phyloP scores from a whole-genome alignment of 2,113 vertebrate species.

The Salvator merianae region DNA sequence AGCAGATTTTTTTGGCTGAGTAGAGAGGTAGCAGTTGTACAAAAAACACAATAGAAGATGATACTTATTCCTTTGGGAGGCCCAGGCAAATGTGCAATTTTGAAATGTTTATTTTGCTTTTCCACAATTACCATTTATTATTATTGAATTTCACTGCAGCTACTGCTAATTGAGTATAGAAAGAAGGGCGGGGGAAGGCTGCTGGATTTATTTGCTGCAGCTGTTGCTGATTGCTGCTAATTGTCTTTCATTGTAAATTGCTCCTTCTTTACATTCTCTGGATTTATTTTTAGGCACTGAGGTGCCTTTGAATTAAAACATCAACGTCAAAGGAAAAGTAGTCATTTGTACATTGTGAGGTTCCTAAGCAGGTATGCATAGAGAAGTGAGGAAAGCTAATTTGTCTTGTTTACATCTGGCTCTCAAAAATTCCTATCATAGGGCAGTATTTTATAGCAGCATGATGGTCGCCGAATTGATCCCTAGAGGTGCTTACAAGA shows the following conservation, averaged over 20 bases:
- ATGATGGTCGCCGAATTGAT: background rate
- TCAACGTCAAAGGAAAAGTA: background rate
- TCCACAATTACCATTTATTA: background rate
- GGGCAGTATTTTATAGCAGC: background rate
- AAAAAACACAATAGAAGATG: background rate
- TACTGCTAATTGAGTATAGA: background rate
- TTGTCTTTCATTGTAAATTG: slow-evolving; percentile 6
- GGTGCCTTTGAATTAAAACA: background rate
- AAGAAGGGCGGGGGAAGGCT: rapidly evolving
- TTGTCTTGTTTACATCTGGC: background rate
- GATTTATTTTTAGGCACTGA: background rate
- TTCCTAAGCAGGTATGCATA: background rate
- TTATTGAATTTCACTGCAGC: rapidly evolving
- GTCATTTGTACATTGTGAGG: background rate
- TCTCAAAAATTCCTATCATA: background rate
- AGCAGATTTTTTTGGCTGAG: background rate
- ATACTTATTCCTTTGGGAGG: background rate
- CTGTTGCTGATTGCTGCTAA: background rate
- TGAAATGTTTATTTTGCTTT: background rate
- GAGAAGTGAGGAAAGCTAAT: background rate
- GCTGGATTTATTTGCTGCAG: background rate
- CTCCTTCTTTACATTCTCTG: background rate
- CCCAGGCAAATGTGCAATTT: background rate
- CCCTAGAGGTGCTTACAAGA: background rate
- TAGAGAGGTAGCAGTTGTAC: background rate